A percentile compares a stretch with the other conserved stretches of the same genome.
Evolutionary conservation across 1,140 invertebrate species (phyloP).

Genomic region (Coptotermes formosanus): DNA sequence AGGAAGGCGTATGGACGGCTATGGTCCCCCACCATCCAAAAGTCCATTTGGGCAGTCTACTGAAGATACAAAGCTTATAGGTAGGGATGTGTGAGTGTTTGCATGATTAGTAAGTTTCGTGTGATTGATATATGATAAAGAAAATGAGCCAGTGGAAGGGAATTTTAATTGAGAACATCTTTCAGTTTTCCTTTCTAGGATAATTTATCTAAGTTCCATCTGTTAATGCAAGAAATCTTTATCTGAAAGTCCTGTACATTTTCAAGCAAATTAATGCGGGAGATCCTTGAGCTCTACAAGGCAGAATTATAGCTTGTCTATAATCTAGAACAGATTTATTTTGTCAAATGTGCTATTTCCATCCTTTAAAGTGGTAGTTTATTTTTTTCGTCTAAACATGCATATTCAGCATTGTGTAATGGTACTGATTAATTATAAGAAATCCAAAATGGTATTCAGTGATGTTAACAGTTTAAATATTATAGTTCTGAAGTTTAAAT

Average conservation of each 20-base stretch:
- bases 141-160: neutral
- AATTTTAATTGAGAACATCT: neutral
- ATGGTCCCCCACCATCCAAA: conserved; percentile 72
- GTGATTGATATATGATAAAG: neutral
- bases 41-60: conserved; percentile 61
- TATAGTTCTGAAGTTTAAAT: neutral
- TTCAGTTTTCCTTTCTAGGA: neutral
- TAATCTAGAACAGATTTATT: neutral
- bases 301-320: neutral
- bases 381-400: neutral
- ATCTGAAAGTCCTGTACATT: no score
- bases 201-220: neutral
- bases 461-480: neutral
- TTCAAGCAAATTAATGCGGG: neutral
- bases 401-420: neutral
- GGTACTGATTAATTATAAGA: neutral
- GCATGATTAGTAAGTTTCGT: neutral
- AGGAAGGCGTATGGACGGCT: conserved; percentile 64
- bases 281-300: neutral
- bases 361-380: neutral
- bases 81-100: conserved; percentile 16
- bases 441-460: neutral
- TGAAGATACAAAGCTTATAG: conserved; percentile 35
- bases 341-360: neutral
- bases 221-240: neutral